Conservation (phyloP, 53 echinoderm and acorn worm genomes). For the Antedon mediterranea region DNA sequence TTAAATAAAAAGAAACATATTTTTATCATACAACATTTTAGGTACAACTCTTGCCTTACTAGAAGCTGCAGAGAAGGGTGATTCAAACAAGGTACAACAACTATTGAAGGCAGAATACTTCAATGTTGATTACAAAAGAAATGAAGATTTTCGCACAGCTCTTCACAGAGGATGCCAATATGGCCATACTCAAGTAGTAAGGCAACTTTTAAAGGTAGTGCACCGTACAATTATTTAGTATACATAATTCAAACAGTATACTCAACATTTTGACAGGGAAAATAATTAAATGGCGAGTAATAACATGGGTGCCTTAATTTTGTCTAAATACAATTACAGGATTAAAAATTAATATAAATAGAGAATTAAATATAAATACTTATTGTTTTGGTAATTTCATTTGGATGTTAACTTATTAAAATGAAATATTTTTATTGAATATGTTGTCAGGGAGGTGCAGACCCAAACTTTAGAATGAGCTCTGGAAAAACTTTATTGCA, state of each 20-base stretch:
- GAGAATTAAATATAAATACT: too few species aligned
- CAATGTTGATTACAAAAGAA: slow-evolving; percentile 11
- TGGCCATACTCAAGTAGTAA: slow-evolving; percentile 44
- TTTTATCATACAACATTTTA: too few species aligned
- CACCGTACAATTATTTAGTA: too few species aligned
- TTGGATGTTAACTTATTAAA: too few species aligned
- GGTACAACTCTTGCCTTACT: slow-evolving; percentile 19
- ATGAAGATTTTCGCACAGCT: slow-evolving; percentile 28
- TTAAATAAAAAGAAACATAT: too few species aligned
- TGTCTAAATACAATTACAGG: too few species aligned
- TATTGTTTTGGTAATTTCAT: background rate
- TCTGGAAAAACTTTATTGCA: slow-evolving; percentile 67
- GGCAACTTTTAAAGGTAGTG: slow-evolving; percentile 44
- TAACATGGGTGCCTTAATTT: too few species aligned
- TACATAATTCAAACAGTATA: too few species aligned
- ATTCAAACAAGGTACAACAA: slow-evolving; percentile 31
- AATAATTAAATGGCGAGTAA: too few species aligned
- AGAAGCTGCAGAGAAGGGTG: slow-evolving; percentile 67
- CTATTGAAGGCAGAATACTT: slow-evolving; percentile 17
- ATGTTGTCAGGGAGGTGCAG: slow-evolving; percentile 56
- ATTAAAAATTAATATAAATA: too few species aligned
- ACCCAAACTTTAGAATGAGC: slow-evolving; percentile 29
- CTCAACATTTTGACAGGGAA: too few species aligned
- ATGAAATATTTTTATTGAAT: background rate
- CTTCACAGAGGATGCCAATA: slow-evolving; percentile 46